phyloP scores from a whole-genome alignment of 1,140 invertebrate genomes.

The Musca domestica region DNA sequence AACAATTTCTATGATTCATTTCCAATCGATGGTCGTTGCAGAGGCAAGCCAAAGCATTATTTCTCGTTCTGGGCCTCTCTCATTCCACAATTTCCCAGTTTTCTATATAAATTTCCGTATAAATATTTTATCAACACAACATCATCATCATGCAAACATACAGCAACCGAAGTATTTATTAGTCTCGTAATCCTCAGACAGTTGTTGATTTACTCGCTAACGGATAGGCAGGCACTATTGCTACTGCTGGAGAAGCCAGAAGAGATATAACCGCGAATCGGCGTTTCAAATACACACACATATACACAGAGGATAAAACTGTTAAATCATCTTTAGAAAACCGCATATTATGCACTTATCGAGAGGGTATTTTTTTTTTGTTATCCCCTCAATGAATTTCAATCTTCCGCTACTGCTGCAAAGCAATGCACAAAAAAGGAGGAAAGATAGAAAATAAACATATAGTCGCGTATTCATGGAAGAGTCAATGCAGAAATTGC shows the following conservation, averaged over 20 bases:
- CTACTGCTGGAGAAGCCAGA: neutral
- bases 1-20: slow-evolving; percentile 18
- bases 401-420: no score
- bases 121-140: neutral
- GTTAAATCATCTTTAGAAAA: slow-evolving; percentile 22
- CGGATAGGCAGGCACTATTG: neutral
- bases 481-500: no score
- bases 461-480: no score
- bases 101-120: neutral
- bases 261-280: neutral
- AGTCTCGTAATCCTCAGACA: slow-evolving; percentile 21
- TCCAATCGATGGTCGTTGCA: neutral
- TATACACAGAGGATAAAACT: neutral
- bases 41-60: no score
- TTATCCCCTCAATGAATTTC: no score
- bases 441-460: no score
- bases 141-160: neutral
- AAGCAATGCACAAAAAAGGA: no score
- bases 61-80: neutral
- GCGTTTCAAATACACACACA: neutral
- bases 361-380: neutral
- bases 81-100: neutral
- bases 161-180: slow-evolving; percentile 14
- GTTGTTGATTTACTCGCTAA: slow-evolving; percentile 10
- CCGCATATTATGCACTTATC: slow-evolving; percentile 21